A percentile compares a stretch with the other conserved stretches of the same genome.
Evolutionary conservation across 1,140 invertebrate species (phyloP).

Genomic region (Trichoplusia ni): DNA sequence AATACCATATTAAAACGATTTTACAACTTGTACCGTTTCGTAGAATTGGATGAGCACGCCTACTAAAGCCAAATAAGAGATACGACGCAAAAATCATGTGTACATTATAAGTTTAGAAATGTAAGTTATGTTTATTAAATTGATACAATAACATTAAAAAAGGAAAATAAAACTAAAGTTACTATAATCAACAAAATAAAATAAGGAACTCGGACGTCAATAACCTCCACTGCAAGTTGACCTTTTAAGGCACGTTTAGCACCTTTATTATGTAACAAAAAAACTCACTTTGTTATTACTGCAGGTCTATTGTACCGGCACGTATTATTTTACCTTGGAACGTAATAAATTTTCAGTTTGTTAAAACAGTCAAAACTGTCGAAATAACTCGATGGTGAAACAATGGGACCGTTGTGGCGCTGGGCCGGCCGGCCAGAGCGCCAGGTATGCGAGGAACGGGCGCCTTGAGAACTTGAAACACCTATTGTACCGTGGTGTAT

Average conservation of each 20-base stretch:
- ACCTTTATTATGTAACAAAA: constrained; percentile 23
- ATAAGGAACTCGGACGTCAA: constrained; percentile 10
- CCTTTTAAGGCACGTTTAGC: constrained; percentile 19
- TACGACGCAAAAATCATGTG: not conserved
- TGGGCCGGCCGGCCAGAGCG: constrained; percentile 11
- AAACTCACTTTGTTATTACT: constrained; percentile 32
- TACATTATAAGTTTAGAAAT: too few species aligned
- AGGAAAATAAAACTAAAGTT: too few species aligned
- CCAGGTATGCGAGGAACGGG: constrained; percentile 48
- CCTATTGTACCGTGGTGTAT: constrained; percentile 61
- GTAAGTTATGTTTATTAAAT: too few species aligned
- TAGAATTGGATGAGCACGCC: not conserved
- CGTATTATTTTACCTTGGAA: constrained; percentile 39
- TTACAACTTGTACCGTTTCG: constrained; percentile 28
- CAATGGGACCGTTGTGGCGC: constrained; percentile 52
- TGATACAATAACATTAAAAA: too few species aligned
- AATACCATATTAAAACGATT: constrained; percentile 13
- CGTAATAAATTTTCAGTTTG: constrained; percentile 41
- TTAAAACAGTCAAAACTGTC: constrained; percentile 47
- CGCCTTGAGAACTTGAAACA: constrained; percentile 46
- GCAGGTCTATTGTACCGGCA: constrained; percentile 45
- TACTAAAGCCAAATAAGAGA: constrained; percentile 1
- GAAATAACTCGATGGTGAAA: constrained; percentile 44
- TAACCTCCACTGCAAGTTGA: constrained; percentile 22
- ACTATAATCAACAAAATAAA: not conserved